Conservation (phyloP, 2,888 invertebrate species). For the Eudiplozoon nipponicum region DNA sequence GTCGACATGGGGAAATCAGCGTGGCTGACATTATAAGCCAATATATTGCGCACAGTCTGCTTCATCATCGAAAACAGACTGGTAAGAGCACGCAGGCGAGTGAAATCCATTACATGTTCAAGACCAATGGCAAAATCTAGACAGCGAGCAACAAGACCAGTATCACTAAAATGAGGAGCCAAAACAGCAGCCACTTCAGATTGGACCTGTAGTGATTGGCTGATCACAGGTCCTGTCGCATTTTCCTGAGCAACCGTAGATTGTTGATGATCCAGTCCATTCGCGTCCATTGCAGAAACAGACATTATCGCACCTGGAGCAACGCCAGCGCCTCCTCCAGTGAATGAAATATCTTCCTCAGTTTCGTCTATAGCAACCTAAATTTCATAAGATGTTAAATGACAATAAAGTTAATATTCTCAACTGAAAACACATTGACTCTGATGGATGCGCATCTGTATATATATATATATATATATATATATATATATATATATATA, state of each 20-base stretch:
- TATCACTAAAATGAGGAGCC: conserved; percentile 52
- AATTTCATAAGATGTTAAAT: too few species aligned
- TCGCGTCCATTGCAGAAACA: too few species aligned
- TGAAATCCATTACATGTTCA: conserved; percentile 94
- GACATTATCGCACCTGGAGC: too few species aligned
- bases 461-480: too few species aligned
- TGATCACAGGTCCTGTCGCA: conserved; percentile 1
- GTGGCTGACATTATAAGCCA: conserved; percentile 65
- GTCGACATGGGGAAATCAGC: conserved; percentile 57
- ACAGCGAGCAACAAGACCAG: conserved; percentile 63
- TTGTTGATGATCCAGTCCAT: too few species aligned
- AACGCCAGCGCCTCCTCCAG: too few species aligned
- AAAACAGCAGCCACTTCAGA: conserved; percentile 53
- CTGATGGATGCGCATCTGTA: too few species aligned
- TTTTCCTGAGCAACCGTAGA: too few species aligned
- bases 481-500: too few species aligned
- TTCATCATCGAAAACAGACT: conserved; percentile 90
- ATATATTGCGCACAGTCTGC: conserved; percentile 53
- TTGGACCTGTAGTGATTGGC: conserved; percentile 36
- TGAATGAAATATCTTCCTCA: too few species aligned
- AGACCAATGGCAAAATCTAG: conserved; percentile 52
- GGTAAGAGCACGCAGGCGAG: conserved; percentile 62
- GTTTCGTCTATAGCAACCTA: conserved; percentile 42
- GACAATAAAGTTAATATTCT: too few species aligned
- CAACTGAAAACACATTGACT: too few species aligned